Conservation (phyloP, 2,113 vertebrate genomes). For the Pseudonaja textilis region DNA sequence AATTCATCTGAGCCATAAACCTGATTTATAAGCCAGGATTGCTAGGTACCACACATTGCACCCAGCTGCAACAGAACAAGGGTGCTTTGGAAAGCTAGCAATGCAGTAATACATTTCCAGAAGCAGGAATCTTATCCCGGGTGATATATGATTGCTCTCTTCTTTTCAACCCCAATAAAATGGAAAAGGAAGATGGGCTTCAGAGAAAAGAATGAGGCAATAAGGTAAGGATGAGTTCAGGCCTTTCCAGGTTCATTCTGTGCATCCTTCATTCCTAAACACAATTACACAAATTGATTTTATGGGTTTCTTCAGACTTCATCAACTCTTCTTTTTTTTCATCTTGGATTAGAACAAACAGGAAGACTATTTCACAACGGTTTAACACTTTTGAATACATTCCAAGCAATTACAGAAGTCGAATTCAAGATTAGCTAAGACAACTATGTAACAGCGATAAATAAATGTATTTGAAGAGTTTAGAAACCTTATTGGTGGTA, state of each 20-base stretch:
- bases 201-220: not conserved
- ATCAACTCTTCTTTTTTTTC: constrained; percentile 1
- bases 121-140: not conserved
- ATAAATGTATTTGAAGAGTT: not conserved
- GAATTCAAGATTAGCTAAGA: not conserved
- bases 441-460: not conserved
- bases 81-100: not conserved
- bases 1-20: not conserved
- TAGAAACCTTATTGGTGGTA: not conserved
- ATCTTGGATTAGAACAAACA: not conserved
- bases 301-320: not conserved
- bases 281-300: not conserved
- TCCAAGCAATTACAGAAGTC: not conserved
- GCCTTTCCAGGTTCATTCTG: constrained; percentile 20
- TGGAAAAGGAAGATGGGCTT: not conserved
- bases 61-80: not conserved
- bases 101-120: not conserved
- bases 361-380: not conserved
- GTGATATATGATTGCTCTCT: not conserved
- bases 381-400: not conserved
- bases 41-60: not conserved
- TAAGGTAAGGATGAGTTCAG: constrained; percentile 25
- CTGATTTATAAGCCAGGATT: not conserved
- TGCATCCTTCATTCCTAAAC: constrained; percentile 11
- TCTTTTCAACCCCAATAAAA: not conserved